phyloP scores from a whole-genome alignment of 2,888 invertebrate species.

The Tipula confusa region DNA sequence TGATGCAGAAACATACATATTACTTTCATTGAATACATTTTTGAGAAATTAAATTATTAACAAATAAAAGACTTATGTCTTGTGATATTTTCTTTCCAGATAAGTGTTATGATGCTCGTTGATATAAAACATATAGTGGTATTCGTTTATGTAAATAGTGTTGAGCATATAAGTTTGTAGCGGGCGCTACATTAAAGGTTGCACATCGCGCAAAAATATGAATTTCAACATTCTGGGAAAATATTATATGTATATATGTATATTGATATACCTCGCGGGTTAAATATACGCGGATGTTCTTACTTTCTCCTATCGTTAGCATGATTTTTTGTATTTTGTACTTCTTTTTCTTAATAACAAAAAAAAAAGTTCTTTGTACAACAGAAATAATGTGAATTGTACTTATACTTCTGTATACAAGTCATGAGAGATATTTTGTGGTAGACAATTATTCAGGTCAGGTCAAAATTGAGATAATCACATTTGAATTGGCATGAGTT shows the following conservation, averaged over 20 bases:
- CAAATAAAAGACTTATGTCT: not conserved
- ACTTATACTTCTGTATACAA: not conserved
- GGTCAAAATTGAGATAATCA: not conserved
- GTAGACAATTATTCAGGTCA: not conserved
- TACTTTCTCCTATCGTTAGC: not conserved
- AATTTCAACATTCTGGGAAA: not conserved
- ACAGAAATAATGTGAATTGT: not conserved
- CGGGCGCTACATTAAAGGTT: not conserved
- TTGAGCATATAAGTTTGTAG: not conserved
- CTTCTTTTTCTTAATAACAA: not conserved
- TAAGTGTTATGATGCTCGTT: not conserved
- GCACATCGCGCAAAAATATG: not conserved
- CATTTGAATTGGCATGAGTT: not conserved
- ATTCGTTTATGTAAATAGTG: not conserved
- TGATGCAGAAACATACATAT: not conserved
- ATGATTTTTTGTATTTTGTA: not conserved
- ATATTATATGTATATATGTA: too few relatives aligned
- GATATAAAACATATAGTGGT: not conserved
- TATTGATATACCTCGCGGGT: not conserved
- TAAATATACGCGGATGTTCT: not conserved
- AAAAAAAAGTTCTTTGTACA: not conserved
- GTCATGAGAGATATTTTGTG: not conserved
- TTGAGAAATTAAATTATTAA: not conserved
- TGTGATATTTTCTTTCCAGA: not conserved
- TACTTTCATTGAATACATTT: not conserved